These are phyloP conservation scores for Hydropsyche tenuis DNA, from an alignment of 1,140 invertebrate genomes.

Conservation along the genomic window DNA sequence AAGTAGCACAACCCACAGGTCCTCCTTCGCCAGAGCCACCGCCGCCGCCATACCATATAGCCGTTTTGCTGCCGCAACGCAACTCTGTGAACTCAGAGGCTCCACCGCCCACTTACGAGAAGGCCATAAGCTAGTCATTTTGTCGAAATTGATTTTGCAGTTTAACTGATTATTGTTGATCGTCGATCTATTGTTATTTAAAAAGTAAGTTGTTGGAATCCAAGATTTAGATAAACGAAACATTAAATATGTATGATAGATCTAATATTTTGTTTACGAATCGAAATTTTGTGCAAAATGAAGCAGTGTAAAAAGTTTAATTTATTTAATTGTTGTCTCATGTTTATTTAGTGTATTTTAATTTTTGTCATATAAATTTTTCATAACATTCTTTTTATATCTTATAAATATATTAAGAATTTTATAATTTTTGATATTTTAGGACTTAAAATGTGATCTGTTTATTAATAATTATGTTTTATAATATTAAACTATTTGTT, in stretches of 20 bases:
- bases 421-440: too few species aligned
- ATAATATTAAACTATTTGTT: too few species aligned
- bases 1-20: constrained; percentile 38
- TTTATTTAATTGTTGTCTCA: too few species aligned
- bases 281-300: too few species aligned
- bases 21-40: constrained; percentile 43
- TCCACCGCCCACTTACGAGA: constrained; percentile 71
- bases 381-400: too few species aligned
- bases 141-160: constrained; percentile 26
- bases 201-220: not conserved
- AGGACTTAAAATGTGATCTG: too few species aligned
- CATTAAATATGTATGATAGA: not conserved
- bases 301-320: too few species aligned
- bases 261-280: not conserved
- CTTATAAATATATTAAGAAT: too few species aligned
- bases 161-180: constrained; percentile 15
- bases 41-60: constrained; percentile 71
- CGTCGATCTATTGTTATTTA: not conserved
- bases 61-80: constrained; percentile 67
- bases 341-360: too few species aligned
- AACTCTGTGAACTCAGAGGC: constrained; percentile 59
- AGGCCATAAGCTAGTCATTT: constrained; percentile 66
- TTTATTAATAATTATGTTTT: too few species aligned
- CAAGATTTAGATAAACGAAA: not conserved
- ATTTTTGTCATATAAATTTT: too few species aligned